These are phyloP conservation scores for Mystacides longicornis DNA, from an alignment of 2,888 invertebrate species.

Conservation along the genomic window DNA sequence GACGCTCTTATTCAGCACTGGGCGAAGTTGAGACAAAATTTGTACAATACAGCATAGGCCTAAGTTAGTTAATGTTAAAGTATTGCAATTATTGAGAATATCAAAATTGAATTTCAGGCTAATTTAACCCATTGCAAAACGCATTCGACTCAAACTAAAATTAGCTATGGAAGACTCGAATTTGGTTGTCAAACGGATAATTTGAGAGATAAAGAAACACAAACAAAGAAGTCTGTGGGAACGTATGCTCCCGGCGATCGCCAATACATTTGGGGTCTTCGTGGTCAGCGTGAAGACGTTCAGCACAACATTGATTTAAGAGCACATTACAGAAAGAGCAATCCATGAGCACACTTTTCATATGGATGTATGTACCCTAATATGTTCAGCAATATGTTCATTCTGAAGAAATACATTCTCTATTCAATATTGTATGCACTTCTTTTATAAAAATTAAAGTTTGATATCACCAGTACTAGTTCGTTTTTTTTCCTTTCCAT, in stretches of 20 bases:
- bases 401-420: too few species aligned
- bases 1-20: too few species aligned
- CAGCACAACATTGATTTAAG: slow-evolving; percentile 47
- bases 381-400: too few species aligned
- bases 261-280: slow-evolving; percentile 51
- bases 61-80: too few species aligned
- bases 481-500: too few species aligned
- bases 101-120: slow-evolving; percentile 41
- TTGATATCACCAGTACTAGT: too few species aligned
- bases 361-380: too few species aligned
- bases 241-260: slow-evolving; percentile 28
- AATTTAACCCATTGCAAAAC: slow-evolving; percentile 56
- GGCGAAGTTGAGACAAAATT: too few species aligned
- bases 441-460: too few species aligned
- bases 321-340: slow-evolving; percentile 26
- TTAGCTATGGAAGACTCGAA: slow-evolving; percentile 56
- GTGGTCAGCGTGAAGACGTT: slow-evolving; percentile 47
- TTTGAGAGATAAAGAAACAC: slow-evolving; percentile 36
- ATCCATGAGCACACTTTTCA: background rate
- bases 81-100: too few species aligned
- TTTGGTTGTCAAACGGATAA: slow-evolving; percentile 56
- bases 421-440: too few species aligned
- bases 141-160: slow-evolving; percentile 61
- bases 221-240: slow-evolving; percentile 36
- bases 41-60: too few species aligned